These are phyloP conservation scores for Cebus imitator DNA, from an alignment of 2,113 vertebrate genomes.

Conservation along the genomic window DNA sequence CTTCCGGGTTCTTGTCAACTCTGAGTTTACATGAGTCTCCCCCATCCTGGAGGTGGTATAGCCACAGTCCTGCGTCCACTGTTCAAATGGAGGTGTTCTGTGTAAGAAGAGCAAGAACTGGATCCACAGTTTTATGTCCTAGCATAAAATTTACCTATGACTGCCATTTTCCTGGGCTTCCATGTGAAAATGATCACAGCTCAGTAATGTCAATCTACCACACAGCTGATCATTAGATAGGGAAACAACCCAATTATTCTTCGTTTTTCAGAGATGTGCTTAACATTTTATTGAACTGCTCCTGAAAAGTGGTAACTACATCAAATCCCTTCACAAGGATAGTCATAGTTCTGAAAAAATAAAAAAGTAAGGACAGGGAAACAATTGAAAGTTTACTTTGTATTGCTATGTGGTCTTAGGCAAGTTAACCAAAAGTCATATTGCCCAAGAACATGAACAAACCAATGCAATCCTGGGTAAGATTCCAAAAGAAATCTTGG, in stretches of 20 bases:
- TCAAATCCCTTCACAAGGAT: too few species aligned
- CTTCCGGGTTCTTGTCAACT: neutral
- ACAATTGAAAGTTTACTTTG: too few species aligned
- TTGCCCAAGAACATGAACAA: neutral
- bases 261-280: too few species aligned
- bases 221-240: too few species aligned
- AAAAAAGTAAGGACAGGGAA: too few species aligned
- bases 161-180: neutral
- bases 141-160: neutral
- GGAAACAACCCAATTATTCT: too few species aligned
- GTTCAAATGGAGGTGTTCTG: neutral
- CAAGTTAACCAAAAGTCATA: neutral
- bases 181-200: neutral
- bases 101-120: neutral
- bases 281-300: too few species aligned
- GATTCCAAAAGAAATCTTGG: neutral
- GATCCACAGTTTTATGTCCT: neutral
- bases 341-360: too few species aligned
- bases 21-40: neutral
- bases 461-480: neutral
- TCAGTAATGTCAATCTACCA: too few species aligned
- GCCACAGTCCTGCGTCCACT: too few species aligned
- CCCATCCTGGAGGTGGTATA: accelerated
- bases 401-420: too few species aligned
- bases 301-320: too few species aligned